Percentiles rank a stretch among this genome's conserved stretches.
Evolutionary conservation across 2,113 vertebrate genomes (phyloP).

Genomic region (Aramus guarauna): DNA sequence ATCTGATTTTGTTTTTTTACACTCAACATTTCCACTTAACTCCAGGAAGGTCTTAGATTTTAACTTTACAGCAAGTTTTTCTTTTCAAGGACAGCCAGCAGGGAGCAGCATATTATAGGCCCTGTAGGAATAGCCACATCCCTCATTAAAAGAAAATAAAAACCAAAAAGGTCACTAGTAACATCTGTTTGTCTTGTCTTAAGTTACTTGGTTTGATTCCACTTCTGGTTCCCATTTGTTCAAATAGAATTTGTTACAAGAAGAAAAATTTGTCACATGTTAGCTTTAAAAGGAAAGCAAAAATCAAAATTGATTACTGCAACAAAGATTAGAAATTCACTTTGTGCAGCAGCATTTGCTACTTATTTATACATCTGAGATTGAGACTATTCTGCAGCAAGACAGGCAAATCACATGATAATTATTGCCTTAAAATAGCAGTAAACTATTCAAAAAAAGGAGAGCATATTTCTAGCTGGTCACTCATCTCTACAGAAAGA

Average conservation of each 20-base stretch:
- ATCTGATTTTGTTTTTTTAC: neutral
- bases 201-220: neutral
- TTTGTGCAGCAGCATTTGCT: neutral
- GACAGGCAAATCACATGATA: neutral
- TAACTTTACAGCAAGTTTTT: neutral
- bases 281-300: neutral
- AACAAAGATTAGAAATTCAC: neutral
- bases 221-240: neutral
- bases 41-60: neutral
- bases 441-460: neutral
- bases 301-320: neutral
- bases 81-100: conserved; percentile 27
- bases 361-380: neutral
- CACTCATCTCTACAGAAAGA: neutral
- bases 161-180: neutral
- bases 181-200: neutral
- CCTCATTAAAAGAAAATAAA: neutral
- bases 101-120: conserved; percentile 29
- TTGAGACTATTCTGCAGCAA: neutral
- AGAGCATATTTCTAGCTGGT: neutral
- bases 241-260: neutral
- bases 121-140: neutral
- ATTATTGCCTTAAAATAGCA: neutral
- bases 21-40: neutral
- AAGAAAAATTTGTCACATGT: neutral